phyloP scores from a whole-genome alignment of 1,140 invertebrate species.

The Amyelois transitella region DNA sequence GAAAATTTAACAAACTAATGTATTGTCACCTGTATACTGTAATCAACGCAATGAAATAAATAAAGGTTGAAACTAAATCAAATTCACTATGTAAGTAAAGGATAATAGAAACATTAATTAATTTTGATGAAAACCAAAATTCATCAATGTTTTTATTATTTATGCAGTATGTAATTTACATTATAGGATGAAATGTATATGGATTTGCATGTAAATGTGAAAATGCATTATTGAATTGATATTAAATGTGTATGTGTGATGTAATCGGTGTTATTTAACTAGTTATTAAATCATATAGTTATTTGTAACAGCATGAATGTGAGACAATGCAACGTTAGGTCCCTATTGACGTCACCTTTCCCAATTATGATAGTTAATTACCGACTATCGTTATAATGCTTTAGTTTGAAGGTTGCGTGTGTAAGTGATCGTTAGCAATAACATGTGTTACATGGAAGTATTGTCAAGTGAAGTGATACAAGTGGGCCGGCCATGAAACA shows the following conservation, averaged over 20 bases:
- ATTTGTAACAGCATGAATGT: conserved; percentile 17
- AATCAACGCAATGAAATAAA: no score
- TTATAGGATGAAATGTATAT: neutral
- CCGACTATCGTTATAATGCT: neutral
- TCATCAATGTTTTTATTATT: no score
- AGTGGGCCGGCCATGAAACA: conserved; percentile 69
- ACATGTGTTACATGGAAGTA: conserved; percentile 40
- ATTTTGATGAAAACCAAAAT: no score
- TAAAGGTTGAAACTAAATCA: no score
- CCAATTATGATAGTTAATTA: neutral
- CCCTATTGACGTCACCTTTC: conserved; percentile 7
- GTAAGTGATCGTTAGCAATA: conserved; percentile 15
- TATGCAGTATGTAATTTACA: no score
- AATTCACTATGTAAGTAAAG: no score
- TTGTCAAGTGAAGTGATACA: conserved; percentile 54
- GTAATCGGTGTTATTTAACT: conserved; percentile 5
- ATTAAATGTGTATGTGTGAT: conserved; percentile 19
- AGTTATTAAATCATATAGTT: conserved; percentile 1
- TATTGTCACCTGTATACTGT: no score
- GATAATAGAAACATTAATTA: no score
- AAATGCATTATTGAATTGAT: conserved; percentile 24
- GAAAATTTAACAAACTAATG: no score
- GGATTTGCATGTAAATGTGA: conserved; percentile 28
- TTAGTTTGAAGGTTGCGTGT: conserved; percentile 10
- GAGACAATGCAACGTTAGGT: conserved; percentile 24